Conservation (phyloP, 1,140 invertebrate species). For the Antheraea pernyi region DNA sequence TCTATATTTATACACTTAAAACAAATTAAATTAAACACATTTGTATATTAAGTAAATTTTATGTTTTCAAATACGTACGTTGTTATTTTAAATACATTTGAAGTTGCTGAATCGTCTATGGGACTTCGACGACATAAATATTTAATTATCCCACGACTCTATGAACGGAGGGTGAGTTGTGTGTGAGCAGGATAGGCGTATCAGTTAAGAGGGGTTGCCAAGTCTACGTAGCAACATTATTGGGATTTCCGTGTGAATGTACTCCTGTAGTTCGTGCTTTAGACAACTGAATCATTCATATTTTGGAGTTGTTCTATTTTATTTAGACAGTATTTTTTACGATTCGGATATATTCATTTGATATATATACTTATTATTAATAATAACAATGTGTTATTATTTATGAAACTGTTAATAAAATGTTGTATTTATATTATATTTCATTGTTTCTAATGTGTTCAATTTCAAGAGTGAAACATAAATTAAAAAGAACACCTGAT, state of each 20-base stretch:
- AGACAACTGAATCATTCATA: conserved; percentile 5
- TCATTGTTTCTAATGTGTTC: too few species aligned
- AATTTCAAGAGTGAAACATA: too few species aligned
- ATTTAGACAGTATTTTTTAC: not conserved
- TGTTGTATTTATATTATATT: too few species aligned
- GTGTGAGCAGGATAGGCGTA: conserved; percentile 43
- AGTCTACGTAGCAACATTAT: conserved; percentile 51
- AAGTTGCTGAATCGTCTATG: conserved; percentile 37
- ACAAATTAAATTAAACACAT: too few species aligned
- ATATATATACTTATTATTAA: too few species aligned
- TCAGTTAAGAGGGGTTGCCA: conserved; percentile 60
- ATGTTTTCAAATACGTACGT: not conserved
- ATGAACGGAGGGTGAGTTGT: conserved; percentile 55
- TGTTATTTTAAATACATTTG: conserved; percentile 9
- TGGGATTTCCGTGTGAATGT: conserved; percentile 60
- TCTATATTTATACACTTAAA: too few species aligned
- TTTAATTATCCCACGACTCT: conserved; percentile 74
- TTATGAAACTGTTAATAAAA: too few species aligned
- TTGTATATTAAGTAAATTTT: not conserved
- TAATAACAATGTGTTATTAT: too few species aligned
- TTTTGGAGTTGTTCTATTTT: not conserved
- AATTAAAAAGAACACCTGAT: too few species aligned
- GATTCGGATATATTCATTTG: not conserved
- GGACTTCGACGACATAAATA: conserved; percentile 62
- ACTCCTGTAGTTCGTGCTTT: conserved; percentile 3